These are phyloP conservation scores for Subanguina moxae DNA, from an alignment of 1,140 invertebrate genomes.

Conservation along the genomic window DNA sequence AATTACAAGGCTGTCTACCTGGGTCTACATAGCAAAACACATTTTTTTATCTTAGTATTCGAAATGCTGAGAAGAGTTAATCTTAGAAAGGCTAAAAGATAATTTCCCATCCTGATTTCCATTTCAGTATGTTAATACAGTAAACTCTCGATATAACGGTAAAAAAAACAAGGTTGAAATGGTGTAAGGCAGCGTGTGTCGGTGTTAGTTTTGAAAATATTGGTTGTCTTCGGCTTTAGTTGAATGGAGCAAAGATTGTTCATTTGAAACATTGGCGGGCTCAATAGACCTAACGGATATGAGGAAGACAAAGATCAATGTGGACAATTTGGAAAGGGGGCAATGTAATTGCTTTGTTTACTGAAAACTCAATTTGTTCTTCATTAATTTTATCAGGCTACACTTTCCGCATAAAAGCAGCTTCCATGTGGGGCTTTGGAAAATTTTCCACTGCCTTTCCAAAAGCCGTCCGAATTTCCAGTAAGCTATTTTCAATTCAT, in stretches of 20 bases:
- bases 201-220: too few relatives aligned
- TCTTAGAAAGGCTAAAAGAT: too few relatives aligned
- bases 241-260: conserved; percentile 31
- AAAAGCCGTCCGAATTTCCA: conserved; percentile 26
- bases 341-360: too few relatives aligned
- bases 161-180: too few relatives aligned
- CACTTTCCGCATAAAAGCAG: conserved; percentile 33
- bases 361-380: too few relatives aligned
- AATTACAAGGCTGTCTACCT: too few relatives aligned
- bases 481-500: conserved; percentile 19
- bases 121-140: too few relatives aligned
- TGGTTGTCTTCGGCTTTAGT: conserved; percentile 19
- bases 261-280: conserved; percentile 26
- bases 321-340: conserved; percentile 12
- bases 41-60: background rate
- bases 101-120: too few relatives aligned
- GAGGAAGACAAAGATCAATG: conserved; percentile 13
- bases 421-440: conserved; percentile 31
- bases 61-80: too few relatives aligned
- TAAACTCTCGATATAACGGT: too few relatives aligned
- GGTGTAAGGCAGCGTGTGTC: too few relatives aligned
- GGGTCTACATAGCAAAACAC: background rate
- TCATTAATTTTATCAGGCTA: too few relatives aligned
- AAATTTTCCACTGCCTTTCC: conserved; percentile 16
- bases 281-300: conserved; percentile 27